These are phyloP conservation scores for Coenobita brevimanus DNA, from an alignment of 1,140 invertebrate genomes.

Conservation along the genomic window DNA sequence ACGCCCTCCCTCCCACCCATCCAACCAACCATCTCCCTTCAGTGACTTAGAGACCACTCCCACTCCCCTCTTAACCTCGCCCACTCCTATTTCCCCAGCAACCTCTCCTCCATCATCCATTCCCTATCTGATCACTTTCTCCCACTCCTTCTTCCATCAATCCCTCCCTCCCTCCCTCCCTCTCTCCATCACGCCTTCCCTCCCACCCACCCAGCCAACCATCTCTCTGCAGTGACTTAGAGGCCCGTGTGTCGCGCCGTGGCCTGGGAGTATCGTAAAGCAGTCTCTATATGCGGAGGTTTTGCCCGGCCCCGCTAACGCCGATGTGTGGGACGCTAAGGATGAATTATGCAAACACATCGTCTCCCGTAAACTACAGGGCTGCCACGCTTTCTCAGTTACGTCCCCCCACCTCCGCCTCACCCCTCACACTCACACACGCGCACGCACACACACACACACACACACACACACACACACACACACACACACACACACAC, in stretches of 20 bases:
- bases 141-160: background rate
- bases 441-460: too few species aligned
- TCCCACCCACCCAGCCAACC: background rate
- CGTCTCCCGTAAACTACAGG: background rate
- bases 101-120: background rate
- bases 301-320: background rate
- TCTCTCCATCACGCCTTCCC: background rate
- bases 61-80: too few species aligned
- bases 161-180: background rate
- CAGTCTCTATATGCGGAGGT: background rate
- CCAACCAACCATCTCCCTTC: too few species aligned
- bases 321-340: conserved; percentile 5
- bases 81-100: background rate
- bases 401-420: too few species aligned
- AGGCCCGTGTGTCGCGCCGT: background rate
- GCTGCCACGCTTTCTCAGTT: background rate
- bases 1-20: too few species aligned
- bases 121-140: background rate
- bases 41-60: too few species aligned
- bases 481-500: too few species aligned
- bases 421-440: too few species aligned
- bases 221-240: background rate
- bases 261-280: background rate
- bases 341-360: conserved; percentile 35
- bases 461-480: too few species aligned